Evolutionary conservation across 2,113 vertebrate genomes (phyloP).

Genomic region (Silurus asotus): DNA sequence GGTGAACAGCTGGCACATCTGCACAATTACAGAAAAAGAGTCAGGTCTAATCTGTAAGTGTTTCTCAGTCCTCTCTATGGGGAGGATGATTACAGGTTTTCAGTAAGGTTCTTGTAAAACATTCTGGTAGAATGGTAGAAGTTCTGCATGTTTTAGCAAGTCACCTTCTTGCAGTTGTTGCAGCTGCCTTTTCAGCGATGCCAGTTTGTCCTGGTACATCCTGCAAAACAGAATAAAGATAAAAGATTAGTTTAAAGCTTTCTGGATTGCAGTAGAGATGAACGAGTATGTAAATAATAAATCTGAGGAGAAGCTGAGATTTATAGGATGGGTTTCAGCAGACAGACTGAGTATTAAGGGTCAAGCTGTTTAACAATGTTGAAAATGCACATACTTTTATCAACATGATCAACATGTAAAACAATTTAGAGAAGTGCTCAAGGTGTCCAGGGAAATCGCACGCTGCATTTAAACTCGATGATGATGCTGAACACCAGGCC

Average conservation of each 20-base stretch:
- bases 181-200: conserved; percentile 91
- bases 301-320: background rate
- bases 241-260: background rate
- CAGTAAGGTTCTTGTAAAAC: background rate
- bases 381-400: background rate
- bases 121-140: background rate
- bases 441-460: background rate
- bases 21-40: too few species aligned
- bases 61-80: background rate
- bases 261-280: background rate
- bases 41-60: background rate
- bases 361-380: background rate
- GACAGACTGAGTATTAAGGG: background rate
- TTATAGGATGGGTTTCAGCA: background rate
- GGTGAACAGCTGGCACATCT: too few species aligned
- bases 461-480: background rate
- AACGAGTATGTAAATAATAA: background rate
- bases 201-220: conserved; percentile 98
- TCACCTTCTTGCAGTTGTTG: conserved; percentile 96
- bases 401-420: background rate
- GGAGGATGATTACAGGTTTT: background rate
- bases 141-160: background rate
- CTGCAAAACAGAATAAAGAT: conserved; percentile 67
- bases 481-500: background rate
- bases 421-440: background rate